phyloP scores from a whole-genome alignment of 2,888 invertebrate genomes.

The Euproctis similis region DNA sequence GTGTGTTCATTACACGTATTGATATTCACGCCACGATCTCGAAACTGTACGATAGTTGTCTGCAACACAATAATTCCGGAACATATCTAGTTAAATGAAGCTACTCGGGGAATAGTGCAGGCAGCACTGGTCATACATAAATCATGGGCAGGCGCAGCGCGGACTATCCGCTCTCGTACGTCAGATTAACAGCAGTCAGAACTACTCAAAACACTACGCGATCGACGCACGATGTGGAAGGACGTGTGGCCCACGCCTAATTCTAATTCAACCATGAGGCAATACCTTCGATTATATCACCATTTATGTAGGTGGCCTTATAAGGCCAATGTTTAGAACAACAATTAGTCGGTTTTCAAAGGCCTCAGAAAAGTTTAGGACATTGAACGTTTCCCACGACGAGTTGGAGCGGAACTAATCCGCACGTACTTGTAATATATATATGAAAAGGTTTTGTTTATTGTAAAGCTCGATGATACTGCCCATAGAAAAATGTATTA shows the following conservation, averaged over 20 bases:
- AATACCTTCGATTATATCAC: slow-evolving; percentile 66
- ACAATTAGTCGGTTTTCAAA: slow-evolving; percentile 24
- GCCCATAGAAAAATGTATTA: slow-evolving; percentile 64
- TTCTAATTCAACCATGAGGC: slow-evolving; percentile 49
- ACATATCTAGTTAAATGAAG: slow-evolving; percentile 67
- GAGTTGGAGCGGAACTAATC: slow-evolving; percentile 57
- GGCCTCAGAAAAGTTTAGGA: slow-evolving; percentile 23
- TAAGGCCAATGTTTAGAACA: slow-evolving; percentile 68
- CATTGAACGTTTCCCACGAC: slow-evolving; percentile 63
- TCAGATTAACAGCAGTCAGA: too few relatives aligned
- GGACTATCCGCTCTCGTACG: slow-evolving; percentile 46
- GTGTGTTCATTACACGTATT: slow-evolving; percentile 28
- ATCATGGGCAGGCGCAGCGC: slow-evolving; percentile 49
- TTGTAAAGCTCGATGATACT: slow-evolving; percentile 58
- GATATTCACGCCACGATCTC: slow-evolving; percentile 51
- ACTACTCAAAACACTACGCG: slow-evolving; percentile 41
- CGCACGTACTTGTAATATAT: slow-evolving; percentile 67
- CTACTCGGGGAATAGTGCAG: slow-evolving; percentile 38
- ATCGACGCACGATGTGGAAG: slow-evolving; percentile 49
- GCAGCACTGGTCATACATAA: slow-evolving; percentile 60
- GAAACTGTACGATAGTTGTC: slow-evolving; percentile 43
- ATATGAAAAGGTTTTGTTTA: slow-evolving; percentile 72
- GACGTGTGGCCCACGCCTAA: slow-evolving; percentile 57
- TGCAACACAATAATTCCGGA: slow-evolving; percentile 61
- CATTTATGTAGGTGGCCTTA: slow-evolving; percentile 71